These are phyloP conservation scores for Xestia c-nigrum DNA, from an alignment of 2,888 invertebrate genomes.

Conservation along the genomic window DNA sequence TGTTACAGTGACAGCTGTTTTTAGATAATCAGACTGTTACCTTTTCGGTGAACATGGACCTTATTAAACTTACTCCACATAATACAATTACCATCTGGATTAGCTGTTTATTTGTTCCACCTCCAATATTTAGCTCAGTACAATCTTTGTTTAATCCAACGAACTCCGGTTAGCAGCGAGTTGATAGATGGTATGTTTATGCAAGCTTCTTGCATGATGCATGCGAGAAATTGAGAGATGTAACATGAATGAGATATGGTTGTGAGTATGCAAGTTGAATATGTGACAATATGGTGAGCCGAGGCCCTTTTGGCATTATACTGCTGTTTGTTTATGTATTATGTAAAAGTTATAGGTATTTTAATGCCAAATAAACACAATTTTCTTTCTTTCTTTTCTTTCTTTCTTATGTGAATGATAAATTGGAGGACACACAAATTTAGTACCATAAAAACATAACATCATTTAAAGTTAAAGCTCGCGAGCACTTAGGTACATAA, in stretches of 20 bases:
- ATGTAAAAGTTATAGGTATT: too few species aligned
- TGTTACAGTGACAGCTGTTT: too few species aligned
- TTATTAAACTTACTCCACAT: not conserved
- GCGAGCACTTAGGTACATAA: too few species aligned
- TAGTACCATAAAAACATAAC: too few species aligned
- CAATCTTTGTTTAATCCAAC: slow-evolving; percentile 32
- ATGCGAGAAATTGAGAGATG: slow-evolving; percentile 16
- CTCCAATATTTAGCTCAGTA: not conserved
- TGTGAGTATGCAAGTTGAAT: not conserved
- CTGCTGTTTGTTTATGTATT: too few species aligned
- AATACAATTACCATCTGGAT: slow-evolving; percentile 20
- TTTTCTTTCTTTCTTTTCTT: too few species aligned
- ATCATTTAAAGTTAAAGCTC: too few species aligned
- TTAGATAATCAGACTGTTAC: too few species aligned
- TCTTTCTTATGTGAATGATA: slow-evolving; percentile 4
- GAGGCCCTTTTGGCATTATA: too few species aligned
- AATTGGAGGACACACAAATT: not conserved
- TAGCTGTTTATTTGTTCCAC: not conserved
- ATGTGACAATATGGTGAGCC: too few species aligned
- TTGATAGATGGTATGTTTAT: slow-evolving; percentile 46
- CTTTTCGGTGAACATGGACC: too few species aligned
- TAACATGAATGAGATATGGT: slow-evolving; percentile 21
- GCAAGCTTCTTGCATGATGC: slow-evolving; percentile 24
- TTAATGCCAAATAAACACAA: too few species aligned
- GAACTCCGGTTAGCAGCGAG: slow-evolving; percentile 6